phyloP scores from a whole-genome alignment of 2,888 invertebrate genomes.

The Ophraella communa region DNA sequence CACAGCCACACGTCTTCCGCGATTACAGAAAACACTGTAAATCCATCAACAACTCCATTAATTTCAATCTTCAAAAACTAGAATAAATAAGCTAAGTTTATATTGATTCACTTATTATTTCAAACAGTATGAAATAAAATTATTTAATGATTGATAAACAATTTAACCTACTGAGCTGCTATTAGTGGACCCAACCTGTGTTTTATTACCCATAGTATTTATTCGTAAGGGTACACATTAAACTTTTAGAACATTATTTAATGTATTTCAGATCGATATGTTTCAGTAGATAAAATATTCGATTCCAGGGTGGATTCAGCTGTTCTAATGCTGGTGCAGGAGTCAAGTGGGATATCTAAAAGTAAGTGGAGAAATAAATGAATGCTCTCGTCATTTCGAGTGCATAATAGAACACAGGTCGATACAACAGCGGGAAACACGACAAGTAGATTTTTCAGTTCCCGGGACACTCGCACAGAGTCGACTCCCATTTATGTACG shows the following conservation, averaged over 20 bases:
- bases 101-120: too few species aligned
- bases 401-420: slow-evolving; percentile 42
- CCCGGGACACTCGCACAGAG: slow-evolving; percentile 5
- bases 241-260: not conserved
- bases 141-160: too few species aligned
- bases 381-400: slow-evolving; percentile 41
- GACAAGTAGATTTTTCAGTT: slow-evolving; percentile 14
- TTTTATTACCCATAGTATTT: not conserved
- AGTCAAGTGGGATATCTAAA: slow-evolving; percentile 29
- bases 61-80: too few species aligned
- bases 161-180: too few species aligned
- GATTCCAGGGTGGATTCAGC: slow-evolving; percentile 7
- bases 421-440: slow-evolving; percentile 33
- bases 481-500: not conserved
- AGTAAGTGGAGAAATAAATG: slow-evolving; percentile 35
- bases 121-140: too few species aligned
- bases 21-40: too few species aligned
- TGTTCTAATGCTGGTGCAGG: slow-evolving; percentile 18
- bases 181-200: too few species aligned
- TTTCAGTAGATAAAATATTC: not conserved
- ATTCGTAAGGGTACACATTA: not conserved
- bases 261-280: not conserved
- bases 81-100: too few species aligned
- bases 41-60: too few species aligned
- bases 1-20: too few species aligned